Percentiles rank a stretch among this genome's conserved stretches.
Evolutionary conservation across 2,888 invertebrate species (phyloP).

Genomic region (Agonum fuliginosum): DNA sequence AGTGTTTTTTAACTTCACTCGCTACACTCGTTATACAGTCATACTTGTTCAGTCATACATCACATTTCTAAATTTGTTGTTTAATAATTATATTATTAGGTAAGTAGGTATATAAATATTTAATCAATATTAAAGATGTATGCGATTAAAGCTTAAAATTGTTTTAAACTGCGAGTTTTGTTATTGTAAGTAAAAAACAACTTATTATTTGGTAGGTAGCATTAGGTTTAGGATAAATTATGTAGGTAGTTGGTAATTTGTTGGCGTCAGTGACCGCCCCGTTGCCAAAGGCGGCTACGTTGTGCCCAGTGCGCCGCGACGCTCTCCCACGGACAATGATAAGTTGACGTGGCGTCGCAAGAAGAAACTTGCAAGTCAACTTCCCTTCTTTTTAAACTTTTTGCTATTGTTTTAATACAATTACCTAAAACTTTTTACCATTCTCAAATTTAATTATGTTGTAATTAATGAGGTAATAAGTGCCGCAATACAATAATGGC

Average conservation of each 20-base stretch:
- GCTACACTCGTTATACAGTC: too few relatives aligned
- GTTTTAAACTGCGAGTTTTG: background rate
- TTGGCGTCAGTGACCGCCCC: conserved; percentile 30
- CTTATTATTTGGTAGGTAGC: conserved; percentile 54
- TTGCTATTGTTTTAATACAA: conserved; percentile 58
- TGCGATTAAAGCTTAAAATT: too few relatives aligned
- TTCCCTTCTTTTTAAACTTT: conserved; percentile 54
- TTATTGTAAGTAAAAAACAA: conserved; percentile 21
- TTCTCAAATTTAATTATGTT: conserved; percentile 55
- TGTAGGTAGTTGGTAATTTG: conserved; percentile 51
- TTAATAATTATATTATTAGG: too few relatives aligned
- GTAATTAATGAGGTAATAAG: conserved; percentile 57
- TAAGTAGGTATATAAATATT: too few relatives aligned
- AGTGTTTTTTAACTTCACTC: too few relatives aligned
- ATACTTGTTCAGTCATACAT: too few relatives aligned
- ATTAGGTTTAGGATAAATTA: conserved; percentile 53
- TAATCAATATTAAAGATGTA: too few relatives aligned
- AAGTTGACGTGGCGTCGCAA: conserved; percentile 28
- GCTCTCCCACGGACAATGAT: conserved; percentile 48
- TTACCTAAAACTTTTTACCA: conserved; percentile 56
- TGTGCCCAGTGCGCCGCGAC: background rate
- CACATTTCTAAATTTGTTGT: too few relatives aligned
- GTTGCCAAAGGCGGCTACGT: background rate
- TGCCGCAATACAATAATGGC: conserved; percentile 45
- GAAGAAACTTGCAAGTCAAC: conserved; percentile 50